These are phyloP conservation scores for Pocillopora verrucosa DNA, from an alignment of 64 coral and sea anemone species.

Conservation along the genomic window DNA sequence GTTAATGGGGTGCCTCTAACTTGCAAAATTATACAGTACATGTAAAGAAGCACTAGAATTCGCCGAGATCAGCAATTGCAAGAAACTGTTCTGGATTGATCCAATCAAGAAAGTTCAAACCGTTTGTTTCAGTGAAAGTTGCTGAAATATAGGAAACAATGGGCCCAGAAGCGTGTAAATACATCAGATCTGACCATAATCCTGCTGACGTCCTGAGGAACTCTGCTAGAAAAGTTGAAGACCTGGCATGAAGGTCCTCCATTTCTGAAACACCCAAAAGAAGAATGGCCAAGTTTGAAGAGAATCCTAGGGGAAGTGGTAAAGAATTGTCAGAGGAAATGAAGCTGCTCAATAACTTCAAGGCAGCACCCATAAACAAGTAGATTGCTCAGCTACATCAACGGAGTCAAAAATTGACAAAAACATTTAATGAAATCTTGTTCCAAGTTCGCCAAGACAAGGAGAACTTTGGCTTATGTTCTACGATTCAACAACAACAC, in stretches of 20 bases:
- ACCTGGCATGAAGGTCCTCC: constrained; percentile 29
- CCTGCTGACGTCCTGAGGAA: constrained; percentile 60
- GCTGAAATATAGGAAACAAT: constrained; percentile 66
- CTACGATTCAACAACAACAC: constrained; percentile 34
- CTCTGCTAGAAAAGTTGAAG: neutral
- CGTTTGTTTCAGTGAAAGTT: constrained; percentile 48
- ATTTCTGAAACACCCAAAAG: constrained; percentile 31
- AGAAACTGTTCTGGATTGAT: constrained; percentile 19
- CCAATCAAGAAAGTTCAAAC: constrained; percentile 43
- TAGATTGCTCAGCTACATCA: too few relatives aligned
- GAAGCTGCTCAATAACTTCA: neutral
- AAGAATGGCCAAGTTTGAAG: constrained; percentile 43
- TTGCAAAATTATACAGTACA: constrained; percentile 27
- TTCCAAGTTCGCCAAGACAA: constrained; percentile 30
- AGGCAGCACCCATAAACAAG: too few relatives aligned
- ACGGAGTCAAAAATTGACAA: too few relatives aligned
- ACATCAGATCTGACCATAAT: constrained; percentile 44
- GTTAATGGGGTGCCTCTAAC: constrained; percentile 24
- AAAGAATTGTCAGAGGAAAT: constrained; percentile 5
- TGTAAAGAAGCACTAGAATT: constrained; percentile 45
- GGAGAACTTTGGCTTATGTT: constrained; percentile 7
- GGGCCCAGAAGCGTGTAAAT: constrained; percentile 27
- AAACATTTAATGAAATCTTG: constrained; percentile 31
- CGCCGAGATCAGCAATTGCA: neutral
- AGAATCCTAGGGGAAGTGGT: neutral